Percentiles rank a stretch among this genome's conserved stretches.
Conservation (phyloP, 2,113 vertebrate genomes). For the Chroicocephalus ridibundus region DNA sequence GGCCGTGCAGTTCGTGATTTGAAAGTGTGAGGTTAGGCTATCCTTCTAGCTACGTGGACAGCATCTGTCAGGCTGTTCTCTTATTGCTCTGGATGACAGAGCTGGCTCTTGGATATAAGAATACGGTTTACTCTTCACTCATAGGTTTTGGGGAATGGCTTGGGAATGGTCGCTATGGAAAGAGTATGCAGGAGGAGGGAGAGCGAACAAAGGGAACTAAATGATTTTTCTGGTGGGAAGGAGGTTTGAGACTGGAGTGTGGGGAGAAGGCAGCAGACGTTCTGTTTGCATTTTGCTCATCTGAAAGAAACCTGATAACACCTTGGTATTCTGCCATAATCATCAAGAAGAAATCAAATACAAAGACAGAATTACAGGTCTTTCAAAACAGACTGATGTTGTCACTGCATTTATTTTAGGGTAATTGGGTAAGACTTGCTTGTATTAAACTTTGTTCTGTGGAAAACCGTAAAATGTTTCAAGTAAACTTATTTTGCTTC, state of each 20-base stretch:
- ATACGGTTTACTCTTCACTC: background rate
- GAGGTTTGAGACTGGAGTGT: background rate
- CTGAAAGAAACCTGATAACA: background rate
- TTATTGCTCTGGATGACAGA: background rate
- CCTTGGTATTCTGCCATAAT: background rate
- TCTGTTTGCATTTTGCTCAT: background rate
- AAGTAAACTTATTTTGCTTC: background rate
- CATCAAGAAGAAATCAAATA: background rate
- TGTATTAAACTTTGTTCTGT: background rate
- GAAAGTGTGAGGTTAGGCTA: background rate
- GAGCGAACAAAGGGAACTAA: background rate
- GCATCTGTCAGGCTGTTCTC: background rate
- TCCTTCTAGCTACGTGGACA: accelerated
- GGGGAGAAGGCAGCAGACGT: background rate
- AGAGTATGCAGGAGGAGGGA: background rate
- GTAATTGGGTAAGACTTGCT: background rate
- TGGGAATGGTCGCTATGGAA: background rate
- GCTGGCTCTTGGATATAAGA: background rate
- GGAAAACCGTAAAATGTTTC: background rate
- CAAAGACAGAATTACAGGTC: background rate
- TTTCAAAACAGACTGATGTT: background rate
- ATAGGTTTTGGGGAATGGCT: background rate
- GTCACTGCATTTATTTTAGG: background rate
- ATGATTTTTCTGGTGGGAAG: background rate
- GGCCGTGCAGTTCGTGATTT: background rate